A percentile compares a stretch with the other conserved stretches of the same genome.
Conservation (phyloP, 2,113 vertebrate genomes). For the Blennius ocellaris region DNA sequence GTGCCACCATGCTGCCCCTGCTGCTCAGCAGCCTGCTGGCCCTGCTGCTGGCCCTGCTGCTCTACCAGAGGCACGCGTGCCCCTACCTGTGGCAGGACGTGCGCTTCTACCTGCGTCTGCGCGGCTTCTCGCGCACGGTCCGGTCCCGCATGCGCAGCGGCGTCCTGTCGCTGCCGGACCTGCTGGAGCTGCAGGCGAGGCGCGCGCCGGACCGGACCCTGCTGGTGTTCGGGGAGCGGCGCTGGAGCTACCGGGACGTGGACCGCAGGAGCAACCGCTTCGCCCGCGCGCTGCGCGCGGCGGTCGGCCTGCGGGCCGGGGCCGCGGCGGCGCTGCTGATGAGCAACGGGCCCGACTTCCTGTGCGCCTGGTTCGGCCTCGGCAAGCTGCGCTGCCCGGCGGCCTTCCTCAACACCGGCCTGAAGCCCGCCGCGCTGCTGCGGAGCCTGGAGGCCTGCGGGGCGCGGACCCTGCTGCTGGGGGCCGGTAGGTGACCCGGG, state of each 20-base stretch:
- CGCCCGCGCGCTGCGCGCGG: conserved; percentile 79
- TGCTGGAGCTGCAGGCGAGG: conserved; percentile 83
- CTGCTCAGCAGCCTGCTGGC: conserved; percentile 71
- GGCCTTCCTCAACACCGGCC: conserved; percentile 91
- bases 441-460: conserved; percentile 88
- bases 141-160: conserved; percentile 69
- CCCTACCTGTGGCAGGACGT: conserved; percentile 90
- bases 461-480: conserved; percentile 86
- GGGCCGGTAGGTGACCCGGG: conserved; percentile 83
- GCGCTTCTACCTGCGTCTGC: conserved; percentile 81
- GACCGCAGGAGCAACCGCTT: conserved; percentile 86
- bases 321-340: conserved; percentile 89
- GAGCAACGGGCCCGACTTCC: conserved; percentile 92
- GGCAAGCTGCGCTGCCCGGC: conserved; percentile 89
- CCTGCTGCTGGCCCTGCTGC: conserved; percentile 73
- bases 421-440: conserved; percentile 82
- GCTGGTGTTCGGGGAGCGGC: conserved; percentile 83
- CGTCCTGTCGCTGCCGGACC: conserved; percentile 86
- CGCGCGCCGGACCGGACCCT: conserved; percentile 86
- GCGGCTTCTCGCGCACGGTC: conserved; percentile 63
- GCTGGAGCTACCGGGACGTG: conserved; percentile 85
- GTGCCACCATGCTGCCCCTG: conserved; percentile 63
- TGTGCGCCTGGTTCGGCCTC: conserved; percentile 90
- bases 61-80: conserved; percentile 80
- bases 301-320: conserved; percentile 74